These are phyloP conservation scores for Mixornis gularis DNA, from an alignment of 2,113 vertebrate genomes.

Conservation along the genomic window DNA sequence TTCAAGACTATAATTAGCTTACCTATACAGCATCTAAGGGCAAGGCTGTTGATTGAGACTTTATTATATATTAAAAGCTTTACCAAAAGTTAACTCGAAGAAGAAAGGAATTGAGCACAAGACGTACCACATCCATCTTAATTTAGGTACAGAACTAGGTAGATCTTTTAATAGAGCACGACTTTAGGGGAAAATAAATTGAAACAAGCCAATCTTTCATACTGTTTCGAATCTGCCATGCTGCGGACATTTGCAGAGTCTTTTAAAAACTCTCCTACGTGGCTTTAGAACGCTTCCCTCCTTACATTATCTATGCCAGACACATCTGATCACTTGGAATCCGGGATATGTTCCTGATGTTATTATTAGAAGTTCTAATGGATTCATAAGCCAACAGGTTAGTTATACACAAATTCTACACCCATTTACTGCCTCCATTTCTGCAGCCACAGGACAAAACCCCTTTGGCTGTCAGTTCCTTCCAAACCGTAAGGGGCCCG, in stretches of 20 bases:
- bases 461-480: background rate
- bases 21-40: background rate
- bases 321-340: background rate
- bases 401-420: rapidly evolving
- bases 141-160: background rate
- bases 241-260: background rate
- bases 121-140: rapidly evolving
- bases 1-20: background rate
- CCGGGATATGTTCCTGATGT: background rate
- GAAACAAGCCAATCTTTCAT: background rate
- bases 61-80: background rate
- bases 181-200: background rate
- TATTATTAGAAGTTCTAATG: background rate
- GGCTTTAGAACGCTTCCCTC: background rate
- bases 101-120: background rate
- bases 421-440: background rate
- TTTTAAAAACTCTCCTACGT: background rate
- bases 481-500: background rate
- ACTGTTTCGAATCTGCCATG: rapidly evolving
- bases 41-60: background rate
- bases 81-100: rapidly evolving
- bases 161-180: background rate
- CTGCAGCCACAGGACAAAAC: background rate
- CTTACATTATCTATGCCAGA: background rate
- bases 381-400: background rate